phyloP scores from a whole-genome alignment of 2,888 invertebrate genomes.

The Stenurella melanura region DNA sequence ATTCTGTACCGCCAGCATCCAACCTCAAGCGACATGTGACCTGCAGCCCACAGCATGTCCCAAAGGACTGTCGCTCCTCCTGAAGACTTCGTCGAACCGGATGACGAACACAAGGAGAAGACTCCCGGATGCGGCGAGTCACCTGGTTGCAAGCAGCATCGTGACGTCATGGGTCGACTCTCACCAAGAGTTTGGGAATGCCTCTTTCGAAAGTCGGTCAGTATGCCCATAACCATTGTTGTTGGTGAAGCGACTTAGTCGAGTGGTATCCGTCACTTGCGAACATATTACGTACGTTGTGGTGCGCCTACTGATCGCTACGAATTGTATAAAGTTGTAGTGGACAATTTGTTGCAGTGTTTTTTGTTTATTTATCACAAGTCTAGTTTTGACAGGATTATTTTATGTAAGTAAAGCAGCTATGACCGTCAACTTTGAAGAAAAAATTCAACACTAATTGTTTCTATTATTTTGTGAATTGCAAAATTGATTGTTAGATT shows the following conservation, averaged over 20 bases:
- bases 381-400: background rate
- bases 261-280: slow-evolving; percentile 44
- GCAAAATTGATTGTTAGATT: too few species aligned
- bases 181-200: slow-evolving; percentile 66
- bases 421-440: too few species aligned
- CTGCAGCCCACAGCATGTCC: slow-evolving; percentile 9
- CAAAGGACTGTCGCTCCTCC: slow-evolving; percentile 6
- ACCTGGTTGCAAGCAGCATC: slow-evolving; percentile 61
- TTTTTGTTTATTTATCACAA: background rate
- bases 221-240: slow-evolving; percentile 61
- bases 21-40: background rate
- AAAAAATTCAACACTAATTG: too few species aligned
- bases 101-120: slow-evolving; percentile 43
- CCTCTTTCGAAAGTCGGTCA: slow-evolving; percentile 69
- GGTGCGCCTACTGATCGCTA: background rate
- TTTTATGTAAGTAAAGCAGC: slow-evolving; percentile 21
- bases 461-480: too few species aligned
- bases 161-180: slow-evolving; percentile 65
- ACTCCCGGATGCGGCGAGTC: slow-evolving; percentile 63
- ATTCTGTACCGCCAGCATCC: background rate
- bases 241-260: slow-evolving; percentile 44
- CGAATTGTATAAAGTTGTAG: background rate
- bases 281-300: background rate
- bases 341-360: slow-evolving; percentile 7
- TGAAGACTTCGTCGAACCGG: slow-evolving; percentile 24